Conservation (phyloP, 2,888 invertebrate genomes). For the Smittia aterrima region DNA sequence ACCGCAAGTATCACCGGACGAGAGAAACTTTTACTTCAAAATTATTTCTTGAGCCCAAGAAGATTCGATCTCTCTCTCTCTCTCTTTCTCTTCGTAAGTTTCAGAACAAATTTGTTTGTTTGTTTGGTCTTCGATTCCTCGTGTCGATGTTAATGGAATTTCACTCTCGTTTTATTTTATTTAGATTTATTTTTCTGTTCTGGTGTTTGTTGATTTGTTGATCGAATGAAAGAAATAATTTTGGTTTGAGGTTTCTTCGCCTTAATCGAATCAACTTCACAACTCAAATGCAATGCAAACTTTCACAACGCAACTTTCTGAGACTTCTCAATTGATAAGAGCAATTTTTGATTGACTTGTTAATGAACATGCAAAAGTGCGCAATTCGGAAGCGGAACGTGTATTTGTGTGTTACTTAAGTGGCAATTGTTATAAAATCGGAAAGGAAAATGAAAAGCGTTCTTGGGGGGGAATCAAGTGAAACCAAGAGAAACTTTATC, state of each 20-base stretch:
- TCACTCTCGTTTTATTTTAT: too few relatives aligned
- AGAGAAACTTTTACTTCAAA: slow-evolving; percentile 14
- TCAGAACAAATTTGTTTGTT: not conserved
- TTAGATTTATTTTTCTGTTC: too few relatives aligned
- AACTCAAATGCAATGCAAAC: slow-evolving; percentile 1
- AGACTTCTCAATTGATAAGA: slow-evolving; percentile 3
- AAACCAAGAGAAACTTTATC: not conserved
- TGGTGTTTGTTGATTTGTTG: too few relatives aligned
- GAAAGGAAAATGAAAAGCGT: not conserved
- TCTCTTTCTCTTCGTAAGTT: not conserved
- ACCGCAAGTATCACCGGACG: not conserved
- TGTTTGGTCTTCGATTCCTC: slow-evolving; percentile 19
- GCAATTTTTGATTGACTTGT: slow-evolving; percentile 2
- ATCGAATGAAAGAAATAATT: slow-evolving; percentile 40
- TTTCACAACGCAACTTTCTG: not conserved
- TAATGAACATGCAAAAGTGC: slow-evolving; percentile 23
- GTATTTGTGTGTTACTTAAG: slow-evolving; percentile 17
- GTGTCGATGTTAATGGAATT: slow-evolving; percentile 12
- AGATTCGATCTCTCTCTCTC: slow-evolving; percentile 23
- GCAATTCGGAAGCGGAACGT: slow-evolving; percentile 42
- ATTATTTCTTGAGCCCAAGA: slow-evolving; percentile 41
- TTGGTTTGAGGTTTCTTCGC: slow-evolving; percentile 21
- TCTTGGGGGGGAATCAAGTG: not conserved
- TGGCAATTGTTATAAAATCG: not conserved
- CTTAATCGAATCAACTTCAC: not conserved